Conservation (phyloP, 2,888 invertebrate species). For the Troglohyphantes excavatus region DNA sequence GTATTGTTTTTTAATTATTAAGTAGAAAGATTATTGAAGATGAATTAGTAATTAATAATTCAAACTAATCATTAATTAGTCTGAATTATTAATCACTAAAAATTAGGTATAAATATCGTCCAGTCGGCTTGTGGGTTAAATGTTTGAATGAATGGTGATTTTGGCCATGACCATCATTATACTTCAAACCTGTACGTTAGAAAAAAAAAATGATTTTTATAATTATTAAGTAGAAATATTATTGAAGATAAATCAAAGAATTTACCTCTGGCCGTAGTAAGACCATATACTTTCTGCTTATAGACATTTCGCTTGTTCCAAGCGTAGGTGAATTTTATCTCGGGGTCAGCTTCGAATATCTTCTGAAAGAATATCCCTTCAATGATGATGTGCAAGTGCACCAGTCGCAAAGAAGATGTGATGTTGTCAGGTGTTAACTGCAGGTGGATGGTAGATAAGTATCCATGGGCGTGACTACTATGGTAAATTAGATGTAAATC, state of each 20-base stretch:
- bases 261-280: constrained; percentile 91
- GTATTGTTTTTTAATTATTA: too few relatives aligned
- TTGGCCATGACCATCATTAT: too few relatives aligned
- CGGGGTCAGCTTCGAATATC: constrained; percentile 96
- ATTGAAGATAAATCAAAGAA: neutral
- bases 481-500: constrained; percentile 97
- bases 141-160: too few relatives aligned
- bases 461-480: constrained; percentile 97
- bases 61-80: too few relatives aligned
- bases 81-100: too few relatives aligned
- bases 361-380: constrained; percentile 97
- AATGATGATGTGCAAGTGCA: constrained; percentile 95
- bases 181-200: too few relatives aligned
- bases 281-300: constrained; percentile 97
- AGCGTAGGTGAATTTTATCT: constrained; percentile 97
- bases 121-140: too few relatives aligned
- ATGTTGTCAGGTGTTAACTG: constrained; percentile 93
- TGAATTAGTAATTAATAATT: too few relatives aligned
- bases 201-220: neutral
- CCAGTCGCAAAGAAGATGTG: constrained; percentile 90
- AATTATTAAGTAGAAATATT: neutral
- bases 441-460: constrained; percentile 94
- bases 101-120: too few relatives aligned
- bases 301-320: constrained; percentile 99
- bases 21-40: too few relatives aligned